Base-by-base conservation (phyloP, 2,797 vertebrate species). In the Peromyscus aztecus region DNA sequence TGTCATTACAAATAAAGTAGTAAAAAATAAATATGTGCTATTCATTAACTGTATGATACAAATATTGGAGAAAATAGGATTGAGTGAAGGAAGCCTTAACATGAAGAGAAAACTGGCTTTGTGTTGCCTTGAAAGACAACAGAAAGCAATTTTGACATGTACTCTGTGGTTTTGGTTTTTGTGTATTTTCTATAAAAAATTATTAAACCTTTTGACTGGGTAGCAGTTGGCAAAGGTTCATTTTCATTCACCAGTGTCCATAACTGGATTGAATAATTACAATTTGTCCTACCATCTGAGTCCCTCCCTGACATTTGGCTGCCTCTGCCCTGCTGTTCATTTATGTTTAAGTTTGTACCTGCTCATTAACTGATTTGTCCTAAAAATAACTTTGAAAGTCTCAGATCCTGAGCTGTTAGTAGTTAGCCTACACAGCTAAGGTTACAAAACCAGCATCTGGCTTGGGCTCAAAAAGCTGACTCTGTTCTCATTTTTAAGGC, bases 331-430 rank as follows among this genome's bases (percentile, higher is more conserved):
- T 16, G 76, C 87, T 97, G 82, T 34, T 90, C 86, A 94, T 69
- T 96, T 97, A 69, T 89, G 94, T 49, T 95, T 89, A 97, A 11
- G n/a, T 97, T 84, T 95, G 34, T 87, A 91, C 88, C 81, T 98
- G 90, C 88, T 97, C 91, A 96, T 96, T 90, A 94, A 91, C 91
- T 96, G 77, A 91, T 97, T 88, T 97, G 96, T 90, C 82, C 71
- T 97, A 97, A 97, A 87, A 96, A 97, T 92, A 96, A 96, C 88
- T 96, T 95, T 96, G 96, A 69, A 97, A 91, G 21, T 91, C 78
- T 83, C 55, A 96, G 90, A 98, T 95, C 17, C 86, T 94, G 97
- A 97, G 92, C 86, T 90, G 49, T 96, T 93, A 97, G 46, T 27
- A 71, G 37, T 95, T 88, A 91, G 83, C 85, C 89, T 92, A 87